Evolutionary conservation across 1,140 invertebrate genomes (phyloP).

Genomic region (Penaeus indicus): DNA sequence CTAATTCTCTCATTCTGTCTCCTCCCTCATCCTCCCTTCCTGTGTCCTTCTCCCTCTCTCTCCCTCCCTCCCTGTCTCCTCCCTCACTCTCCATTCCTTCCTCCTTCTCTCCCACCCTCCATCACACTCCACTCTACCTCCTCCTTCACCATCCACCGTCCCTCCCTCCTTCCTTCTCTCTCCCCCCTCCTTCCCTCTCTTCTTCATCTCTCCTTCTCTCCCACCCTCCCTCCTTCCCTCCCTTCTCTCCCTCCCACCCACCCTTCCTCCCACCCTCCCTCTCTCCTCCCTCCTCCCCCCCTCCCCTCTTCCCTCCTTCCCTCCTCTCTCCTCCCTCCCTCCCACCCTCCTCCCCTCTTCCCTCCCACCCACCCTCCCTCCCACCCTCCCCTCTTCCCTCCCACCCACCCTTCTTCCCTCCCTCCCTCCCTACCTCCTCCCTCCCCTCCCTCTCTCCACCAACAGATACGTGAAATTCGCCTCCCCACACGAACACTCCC

Average conservation of each 20-base stretch:
- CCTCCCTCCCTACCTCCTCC: background rate
- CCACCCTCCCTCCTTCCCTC: too few species aligned
- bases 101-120: background rate
- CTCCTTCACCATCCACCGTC: background rate
- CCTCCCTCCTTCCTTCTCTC: background rate
- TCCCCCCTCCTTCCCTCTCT: background rate
- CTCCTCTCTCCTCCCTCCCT: too few species aligned
- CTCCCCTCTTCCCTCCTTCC: background rate
- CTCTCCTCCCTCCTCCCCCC: background rate
- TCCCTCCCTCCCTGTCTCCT: background rate
- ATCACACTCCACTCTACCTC: too few species aligned
- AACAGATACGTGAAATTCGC: constrained; percentile 57
- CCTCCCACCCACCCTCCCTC: background rate
- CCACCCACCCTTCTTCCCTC: background rate
- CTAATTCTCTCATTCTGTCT: too few species aligned
- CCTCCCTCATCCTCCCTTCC: background rate
- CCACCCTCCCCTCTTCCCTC: background rate
- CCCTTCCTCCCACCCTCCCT: background rate
- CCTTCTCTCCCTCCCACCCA: background rate
- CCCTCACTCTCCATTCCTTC: background rate
- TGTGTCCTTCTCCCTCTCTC: background rate
- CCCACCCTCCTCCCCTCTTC: background rate
- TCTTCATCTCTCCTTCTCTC: constrained; percentile 5
- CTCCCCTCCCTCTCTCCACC: background rate
- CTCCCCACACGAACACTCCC: constrained; percentile 57